These are phyloP conservation scores for Diplodus puntazzo DNA, from an alignment of 2,797 vertebrate species.

Conservation along the genomic window DNA sequence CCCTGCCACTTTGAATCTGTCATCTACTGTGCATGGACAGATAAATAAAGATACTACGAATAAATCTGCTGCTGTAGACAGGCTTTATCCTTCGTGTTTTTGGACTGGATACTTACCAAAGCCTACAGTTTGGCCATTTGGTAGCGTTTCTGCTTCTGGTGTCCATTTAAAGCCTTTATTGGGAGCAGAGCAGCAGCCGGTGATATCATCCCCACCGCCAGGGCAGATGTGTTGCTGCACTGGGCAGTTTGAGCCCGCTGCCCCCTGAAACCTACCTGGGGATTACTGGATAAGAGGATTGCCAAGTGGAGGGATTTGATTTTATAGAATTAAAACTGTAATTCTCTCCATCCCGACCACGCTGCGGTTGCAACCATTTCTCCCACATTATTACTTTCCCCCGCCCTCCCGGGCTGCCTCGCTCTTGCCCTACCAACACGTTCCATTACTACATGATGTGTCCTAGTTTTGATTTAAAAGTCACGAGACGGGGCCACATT, in stretches of 20 bases:
- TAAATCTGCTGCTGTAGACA: not conserved
- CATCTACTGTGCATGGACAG: too few relatives aligned
- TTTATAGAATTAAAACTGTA: slow-evolving; percentile 83
- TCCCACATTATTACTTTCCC: slow-evolving; percentile 37
- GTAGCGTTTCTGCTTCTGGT: slow-evolving; percentile 11
- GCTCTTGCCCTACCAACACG: slow-evolving; percentile 21
- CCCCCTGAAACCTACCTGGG: slow-evolving; percentile 81
- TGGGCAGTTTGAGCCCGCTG: slow-evolving; percentile 67
- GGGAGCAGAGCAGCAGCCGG: slow-evolving; percentile 41
- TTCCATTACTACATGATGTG: slow-evolving; percentile 28
- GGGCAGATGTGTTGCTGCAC: slow-evolving; percentile 73
- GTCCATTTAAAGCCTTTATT: slow-evolving; percentile 44
- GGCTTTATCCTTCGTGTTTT: slow-evolving; percentile 7
- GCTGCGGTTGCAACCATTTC: slow-evolving; percentile 43
- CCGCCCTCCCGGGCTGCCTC: not conserved
- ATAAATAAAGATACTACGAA: too few relatives aligned
- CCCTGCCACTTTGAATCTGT: not conserved
- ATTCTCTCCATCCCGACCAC: slow-evolving; percentile 66
- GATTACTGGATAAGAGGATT: slow-evolving; percentile 83
- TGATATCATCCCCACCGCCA: slow-evolving; percentile 47
- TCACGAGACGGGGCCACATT: not conserved
- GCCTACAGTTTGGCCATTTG: slow-evolving; percentile 12
- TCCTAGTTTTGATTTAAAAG: slow-evolving; percentile 53
- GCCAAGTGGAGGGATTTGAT: slow-evolving; percentile 79
- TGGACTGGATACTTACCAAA: not conserved